Evolutionary conservation across 2,888 invertebrate species (phyloP), one percentile per base, ranked within the genome.

Genomic region (Proisotoma minuta): DNA sequence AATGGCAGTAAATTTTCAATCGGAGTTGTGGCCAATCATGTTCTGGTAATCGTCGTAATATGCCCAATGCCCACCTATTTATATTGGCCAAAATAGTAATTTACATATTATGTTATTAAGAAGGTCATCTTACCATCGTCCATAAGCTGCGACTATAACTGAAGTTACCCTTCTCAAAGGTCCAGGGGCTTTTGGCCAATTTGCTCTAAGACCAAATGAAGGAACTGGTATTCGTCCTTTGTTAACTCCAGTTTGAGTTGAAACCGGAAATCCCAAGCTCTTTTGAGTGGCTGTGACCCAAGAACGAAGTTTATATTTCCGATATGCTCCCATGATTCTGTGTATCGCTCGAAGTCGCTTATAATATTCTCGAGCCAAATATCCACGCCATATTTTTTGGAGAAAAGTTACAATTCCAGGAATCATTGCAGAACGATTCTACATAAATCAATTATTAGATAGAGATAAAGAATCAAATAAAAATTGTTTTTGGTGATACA

Each of bases 301-400:
- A 34, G 83, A 79, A 47, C 88, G 82, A 75, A 87, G 79, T 77
- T 91, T 91, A 79, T 89, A 90, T 56, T 82, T 81, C 59, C 88
- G 83, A 82, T 93, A 98, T 8, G 87, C 85, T 59, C 84, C 82
- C 79, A 88, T 87, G 75, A 98, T 96, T 62, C 81, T 78, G 71
- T 88, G 79, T 0, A 92, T 88, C 0, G 98, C 97, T 78, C 85
- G 85, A 84, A 96, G 88, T 78, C 85, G 86, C 77, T 86, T 86
- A 78, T 89, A 95, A 54, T 87, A 84, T 75, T 84, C 83, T 23
- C 98, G 81, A 10, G 89, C 90, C 24, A 88, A 76, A 1, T 83
- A 82, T 24, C 93, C 98, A 73, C 97, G 84, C 85, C 95, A 94
- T 78, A 93, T 89, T 81, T 97, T 98, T 81, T 99, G 98, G 71